A percentile compares a stretch with the other conserved stretches of the same genome.
Conservation (phyloP, 2,797 vertebrate species). For the Myoxocephalus aenaeus region DNA sequence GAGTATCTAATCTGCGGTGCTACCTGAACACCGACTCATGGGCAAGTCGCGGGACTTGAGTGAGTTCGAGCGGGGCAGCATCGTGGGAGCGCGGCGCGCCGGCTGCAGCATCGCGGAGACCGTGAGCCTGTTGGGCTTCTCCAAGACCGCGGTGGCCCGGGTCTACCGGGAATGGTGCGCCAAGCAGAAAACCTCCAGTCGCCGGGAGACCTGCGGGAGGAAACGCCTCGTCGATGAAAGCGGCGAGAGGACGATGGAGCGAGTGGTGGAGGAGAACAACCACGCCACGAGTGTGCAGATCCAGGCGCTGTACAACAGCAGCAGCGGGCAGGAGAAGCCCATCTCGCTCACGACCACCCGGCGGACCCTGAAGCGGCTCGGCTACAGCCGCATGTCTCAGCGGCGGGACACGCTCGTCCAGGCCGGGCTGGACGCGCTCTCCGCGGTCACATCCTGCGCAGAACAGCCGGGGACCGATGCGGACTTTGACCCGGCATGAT, state of each 20-base stretch:
- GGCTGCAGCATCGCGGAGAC: constrained; percentile 59
- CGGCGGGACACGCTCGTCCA: constrained; percentile 20
- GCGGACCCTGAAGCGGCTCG: constrained; percentile 55
- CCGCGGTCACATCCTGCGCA: neutral
- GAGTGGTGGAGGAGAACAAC: constrained; percentile 54
- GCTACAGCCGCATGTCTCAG: constrained; percentile 39
- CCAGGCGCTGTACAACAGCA: constrained; percentile 57
- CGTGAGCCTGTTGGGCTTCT: constrained; percentile 40
- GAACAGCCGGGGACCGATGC: neutral
- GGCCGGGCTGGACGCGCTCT: constrained; percentile 37
- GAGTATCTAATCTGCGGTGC: too few relatives aligned
- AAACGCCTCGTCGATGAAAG: constrained; percentile 53
- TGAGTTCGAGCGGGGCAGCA: constrained; percentile 57
- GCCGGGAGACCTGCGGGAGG: constrained; percentile 43
- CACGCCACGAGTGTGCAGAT: constrained; percentile 48
- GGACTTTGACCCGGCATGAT: neutral
- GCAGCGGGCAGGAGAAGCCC: constrained; percentile 39
- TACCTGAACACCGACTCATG: constrained; percentile 22
- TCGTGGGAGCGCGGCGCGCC: constrained; percentile 44
- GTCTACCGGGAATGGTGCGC: constrained; percentile 61
- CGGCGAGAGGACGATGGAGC: constrained; percentile 42
- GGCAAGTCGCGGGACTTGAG: constrained; percentile 57
- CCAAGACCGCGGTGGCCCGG: constrained; percentile 47
- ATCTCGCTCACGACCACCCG: constrained; percentile 54
- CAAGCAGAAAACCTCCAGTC: constrained; percentile 53